Base-by-base conservation (phyloP, 35 echinoderm and acorn worm genomes). In the Acanthaster planci region DNA sequence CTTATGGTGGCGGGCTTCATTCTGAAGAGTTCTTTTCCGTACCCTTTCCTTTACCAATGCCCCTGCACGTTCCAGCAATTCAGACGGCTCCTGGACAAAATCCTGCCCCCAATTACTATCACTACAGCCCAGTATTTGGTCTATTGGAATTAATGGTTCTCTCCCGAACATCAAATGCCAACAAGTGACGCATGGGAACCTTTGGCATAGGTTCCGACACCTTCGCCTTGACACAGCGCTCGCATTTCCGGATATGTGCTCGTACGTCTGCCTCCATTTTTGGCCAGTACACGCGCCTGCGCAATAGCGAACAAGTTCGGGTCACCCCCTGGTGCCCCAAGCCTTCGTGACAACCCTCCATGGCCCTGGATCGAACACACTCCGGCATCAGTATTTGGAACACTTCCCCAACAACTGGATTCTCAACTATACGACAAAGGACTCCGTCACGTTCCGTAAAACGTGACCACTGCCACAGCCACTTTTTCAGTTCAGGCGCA, bases 301-400 rank as follows among this genome's bases (percentile, higher is more conserved):
- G n/a, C n/a, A n/a, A n/a, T n/a, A n/a, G n/a, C n/a, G n/a, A n/a
- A n/a, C n/a, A n/a, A n/a, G n/a, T 55, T 17, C 77, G 27, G 44
- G 40, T 37, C 76, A 30, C 4, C 86, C 80, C 37, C 89, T 85
- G 54, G n/a, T 93, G 92, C 16, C 85, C 92, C 55, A 51, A 84
- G 16, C 89, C 76, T 72, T 93, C 87, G 77, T 93, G 92, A 26
- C 40, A 60, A 30, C 51, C 37, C 16, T 75, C 50, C 17, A 90
- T 38, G 39, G 90, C 16, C 23, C 53, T 52, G 39, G 76, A 9
- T 19, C 64, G 76, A 14, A 90, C 50, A 5, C 19, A 2, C 5
- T 34, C 15, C 54, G 92, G 92, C 12, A 94, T 23, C 7, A 94
- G 59, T n/a, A 94, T 55, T 38, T 94, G 92, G 19, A 37, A n/a